phyloP scores from a whole-genome alignment of 2,888 invertebrate species.

The Ernsta delagoae region DNA sequence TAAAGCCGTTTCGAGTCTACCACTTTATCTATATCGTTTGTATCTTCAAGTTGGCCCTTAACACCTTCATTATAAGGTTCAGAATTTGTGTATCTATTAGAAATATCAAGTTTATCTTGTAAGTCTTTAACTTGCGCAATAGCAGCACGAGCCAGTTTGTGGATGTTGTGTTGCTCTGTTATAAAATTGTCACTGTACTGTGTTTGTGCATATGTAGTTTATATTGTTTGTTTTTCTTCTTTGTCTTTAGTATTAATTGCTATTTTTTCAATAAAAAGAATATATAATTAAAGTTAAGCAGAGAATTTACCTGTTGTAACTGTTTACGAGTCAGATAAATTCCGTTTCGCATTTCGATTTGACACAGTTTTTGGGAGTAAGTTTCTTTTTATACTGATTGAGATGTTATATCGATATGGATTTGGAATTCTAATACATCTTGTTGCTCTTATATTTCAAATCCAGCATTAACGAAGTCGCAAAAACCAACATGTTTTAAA shows the following conservation, averaged over 20 bases:
- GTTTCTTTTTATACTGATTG: too few relatives aligned
- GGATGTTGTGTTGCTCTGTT: constrained; percentile 43
- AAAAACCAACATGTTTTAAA: not conserved
- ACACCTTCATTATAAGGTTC: constrained; percentile 46
- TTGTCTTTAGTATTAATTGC: too few relatives aligned
- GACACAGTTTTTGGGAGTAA: too few relatives aligned
- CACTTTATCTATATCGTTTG: constrained; percentile 47
- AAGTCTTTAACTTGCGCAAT: constrained; percentile 64
- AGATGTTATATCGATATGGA: too few relatives aligned
- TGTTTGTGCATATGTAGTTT: not conserved
- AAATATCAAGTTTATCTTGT: constrained; percentile 47
- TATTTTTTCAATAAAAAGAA: too few relatives aligned
- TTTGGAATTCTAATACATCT: too few relatives aligned
- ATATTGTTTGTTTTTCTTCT: not conserved
- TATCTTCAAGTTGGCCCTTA: constrained; percentile 47
- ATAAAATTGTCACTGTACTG: constrained; percentile 18
- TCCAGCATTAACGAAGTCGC: not conserved
- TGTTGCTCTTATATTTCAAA: too few relatives aligned
- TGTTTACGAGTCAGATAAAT: too few relatives aligned
- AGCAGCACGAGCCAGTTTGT: constrained; percentile 58
- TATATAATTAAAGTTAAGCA: too few relatives aligned
- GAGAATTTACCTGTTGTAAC: too few relatives aligned
- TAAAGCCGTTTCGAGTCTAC: constrained; percentile 65
- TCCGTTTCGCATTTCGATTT: too few relatives aligned
- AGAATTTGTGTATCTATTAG: constrained; percentile 44